Evolutionary conservation across 2,797 vertebrate species (phyloP), one percentile per base, ranked within the genome.

Genomic region (Eulemur mongoz): DNA sequence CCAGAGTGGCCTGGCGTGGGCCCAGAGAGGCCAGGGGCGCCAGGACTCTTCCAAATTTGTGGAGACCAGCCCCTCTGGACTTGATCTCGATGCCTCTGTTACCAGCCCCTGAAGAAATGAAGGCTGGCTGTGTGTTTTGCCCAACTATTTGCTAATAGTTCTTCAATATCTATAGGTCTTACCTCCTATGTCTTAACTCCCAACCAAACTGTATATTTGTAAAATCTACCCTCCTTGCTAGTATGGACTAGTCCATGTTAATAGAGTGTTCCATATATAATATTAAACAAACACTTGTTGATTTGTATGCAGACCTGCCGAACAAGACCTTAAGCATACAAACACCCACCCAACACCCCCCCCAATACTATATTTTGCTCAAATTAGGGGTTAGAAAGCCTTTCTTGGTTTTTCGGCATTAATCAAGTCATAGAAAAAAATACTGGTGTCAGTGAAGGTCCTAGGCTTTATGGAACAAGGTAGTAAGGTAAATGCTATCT

Each of bases 41-140:
- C 17, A 17, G 50, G 45, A 99, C 95, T 99, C 99, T 96, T 99
- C 99, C 98, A 99, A 99, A 98, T 99, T 99, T 98, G 99, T 99
- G 99, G 99, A 99, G 99, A 99, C 99, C 98, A 99, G 99, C 98
- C 99, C 99, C 95, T 99, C 99, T 54, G 99, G 99, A 98, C 99
- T 99, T 73, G 99, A 99, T 91, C 99, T 99, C 98, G 99, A 99
- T 86, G 99, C 99, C 98, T 99, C 99, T 4, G 99, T 98, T 99
- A 99, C 98, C 99, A 99, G 98, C 99, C 99, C 97, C 98, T 99
- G 97, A 99, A 99, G 98, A 99, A 99, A 98, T 99, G 99, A 99
- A 98, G 97, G 97, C 99, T 98, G 89, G 92, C 95, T 98, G 97
- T 97, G 96, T 96, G 48, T 97, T 96, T 95, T 96, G 96, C 98